Evolutionary conservation across 2,113 vertebrate genomes (phyloP).

Genomic region (Thryonomys swinderianus): DNA sequence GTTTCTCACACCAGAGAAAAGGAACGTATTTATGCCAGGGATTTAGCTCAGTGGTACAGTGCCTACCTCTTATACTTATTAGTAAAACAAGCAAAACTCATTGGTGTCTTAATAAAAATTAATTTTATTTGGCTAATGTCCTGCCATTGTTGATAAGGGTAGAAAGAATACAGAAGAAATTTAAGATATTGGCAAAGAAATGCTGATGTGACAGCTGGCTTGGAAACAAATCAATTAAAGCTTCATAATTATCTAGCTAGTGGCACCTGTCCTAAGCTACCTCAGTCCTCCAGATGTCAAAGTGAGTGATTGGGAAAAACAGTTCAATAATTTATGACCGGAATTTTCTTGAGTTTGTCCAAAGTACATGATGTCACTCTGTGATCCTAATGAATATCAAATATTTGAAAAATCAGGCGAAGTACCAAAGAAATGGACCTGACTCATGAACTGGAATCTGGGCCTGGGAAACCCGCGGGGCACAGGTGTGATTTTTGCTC

Average conservation of each 20-base stretch:
- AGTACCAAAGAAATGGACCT: slow-evolving; percentile 32
- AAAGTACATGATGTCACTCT: background rate
- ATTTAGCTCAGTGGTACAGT: no score
- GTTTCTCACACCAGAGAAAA: no score
- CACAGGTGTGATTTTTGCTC: slow-evolving; percentile 29
- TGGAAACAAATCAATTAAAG: slow-evolving; percentile 60
- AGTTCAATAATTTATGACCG: background rate
- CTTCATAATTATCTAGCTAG: slow-evolving; percentile 50
- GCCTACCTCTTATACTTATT: background rate
- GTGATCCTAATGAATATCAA: slow-evolving; percentile 58
- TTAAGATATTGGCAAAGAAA: slow-evolving; percentile 48
- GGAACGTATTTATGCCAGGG: no score
- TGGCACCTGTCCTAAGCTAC: slow-evolving; percentile 34
- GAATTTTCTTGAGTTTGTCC: background rate
- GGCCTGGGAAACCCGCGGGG: background rate
- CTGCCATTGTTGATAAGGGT: background rate
- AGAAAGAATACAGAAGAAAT: background rate
- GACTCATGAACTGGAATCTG: background rate
- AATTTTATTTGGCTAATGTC: background rate
- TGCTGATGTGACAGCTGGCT: slow-evolving; percentile 40
- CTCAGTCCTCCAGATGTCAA: background rate
- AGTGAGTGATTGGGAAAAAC: background rate
- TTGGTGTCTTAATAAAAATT: slow-evolving; percentile 32
- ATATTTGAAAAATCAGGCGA: slow-evolving; percentile 24
- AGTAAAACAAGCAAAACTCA: background rate